Evolutionary conservation across 2,797 vertebrate species (phyloP), one percentile per base, ranked within the genome.

Genomic region (Pelobates cultripes): DNA sequence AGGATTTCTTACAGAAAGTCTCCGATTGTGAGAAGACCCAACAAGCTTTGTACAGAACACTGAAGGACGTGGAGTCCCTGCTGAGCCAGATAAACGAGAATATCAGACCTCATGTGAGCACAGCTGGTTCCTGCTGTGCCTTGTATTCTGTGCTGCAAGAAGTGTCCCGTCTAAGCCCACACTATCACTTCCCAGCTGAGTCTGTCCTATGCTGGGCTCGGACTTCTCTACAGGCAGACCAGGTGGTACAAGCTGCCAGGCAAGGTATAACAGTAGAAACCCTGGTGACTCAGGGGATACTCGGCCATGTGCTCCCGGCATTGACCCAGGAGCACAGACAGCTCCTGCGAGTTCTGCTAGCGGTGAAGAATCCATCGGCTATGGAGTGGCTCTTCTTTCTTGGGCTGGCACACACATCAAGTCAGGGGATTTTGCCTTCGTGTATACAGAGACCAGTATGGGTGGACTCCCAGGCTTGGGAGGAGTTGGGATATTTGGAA

Each of bases 311-410:
- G 3, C 87, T 92, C 17, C 93, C 91, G 1, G 57, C 85, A 60
- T 86, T 98, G 43, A 90, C 89, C 64, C 88, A 88, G 72, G 89
- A 67, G 5, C 93, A 95, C 5, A 70, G 84, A 0, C 73, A 84
- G 2, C 85, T 95, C 72, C 90, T 95, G 61, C 87, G 89, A 57
- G 87, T 96, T 77, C 89, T 97, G 75, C 87, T 94, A 43, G 92
- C 92, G 0, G 66, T 75, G 3, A 76, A 83, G 3, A 85, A 88
- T 45, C 82, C 90, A 28, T 89, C 92, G 82, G 86, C 92, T 3
- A 85, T 91, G 1, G 95, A 97, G 85, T 89, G 88, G 77, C 43
- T 88, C 17, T 90, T 90, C 1, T 92, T 95, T 60, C 86, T 87
- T 51, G 96, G 96, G 14, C 82, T 96, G 41, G 63, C 55, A 63